Percentiles rank a stretch among this genome's conserved stretches.
Conservation (phyloP, 2,888 invertebrate species). For the Drosophila histrio region DNA sequence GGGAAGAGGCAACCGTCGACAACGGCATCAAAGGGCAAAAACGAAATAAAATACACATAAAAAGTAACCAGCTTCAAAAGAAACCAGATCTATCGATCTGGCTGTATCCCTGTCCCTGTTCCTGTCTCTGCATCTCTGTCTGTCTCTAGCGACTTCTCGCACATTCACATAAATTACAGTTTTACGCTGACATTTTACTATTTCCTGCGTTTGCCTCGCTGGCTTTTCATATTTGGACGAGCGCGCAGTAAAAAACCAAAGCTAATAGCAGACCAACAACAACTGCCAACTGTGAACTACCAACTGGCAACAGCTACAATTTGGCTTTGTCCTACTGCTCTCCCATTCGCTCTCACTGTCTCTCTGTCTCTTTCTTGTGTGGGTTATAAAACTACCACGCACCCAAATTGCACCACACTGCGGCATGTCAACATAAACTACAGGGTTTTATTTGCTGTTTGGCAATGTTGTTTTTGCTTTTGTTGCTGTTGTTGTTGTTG, state of each 20-base stretch:
- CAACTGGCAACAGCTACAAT: constrained; percentile 47
- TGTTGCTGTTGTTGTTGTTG: constrained; percentile 24
- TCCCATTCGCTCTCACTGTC: constrained; percentile 4
- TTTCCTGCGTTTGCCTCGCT: constrained; percentile 65
- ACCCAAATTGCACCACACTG: constrained; percentile 52
- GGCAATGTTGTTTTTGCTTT: constrained; percentile 12
- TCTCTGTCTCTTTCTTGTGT: constrained; percentile 30
- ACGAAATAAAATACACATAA: constrained; percentile 70
- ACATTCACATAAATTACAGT: constrained; percentile 79
- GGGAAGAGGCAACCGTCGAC: constrained; percentile 1
- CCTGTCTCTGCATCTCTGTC: neutral
- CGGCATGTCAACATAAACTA: constrained; percentile 73
- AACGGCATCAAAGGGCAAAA: constrained; percentile 63
- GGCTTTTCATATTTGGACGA: constrained; percentile 71
- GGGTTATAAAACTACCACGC: constrained; percentile 37
- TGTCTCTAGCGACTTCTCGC: constrained; percentile 44
- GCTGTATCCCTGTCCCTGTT: neutral
- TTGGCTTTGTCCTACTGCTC: constrained; percentile 56
- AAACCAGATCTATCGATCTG: neutral
- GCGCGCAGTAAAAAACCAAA: constrained; percentile 71
- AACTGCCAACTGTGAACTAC: constrained; percentile 20
- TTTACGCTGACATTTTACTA: constrained; percentile 81
- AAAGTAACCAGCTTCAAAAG: constrained; percentile 41
- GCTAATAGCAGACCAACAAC: constrained; percentile 60
- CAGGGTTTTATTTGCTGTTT: constrained; percentile 65